Evolutionary conservation across 2,888 invertebrate genomes (phyloP), one percentile per base, ranked within the genome.

Genomic region (Heterodera filipjevi): DNA sequence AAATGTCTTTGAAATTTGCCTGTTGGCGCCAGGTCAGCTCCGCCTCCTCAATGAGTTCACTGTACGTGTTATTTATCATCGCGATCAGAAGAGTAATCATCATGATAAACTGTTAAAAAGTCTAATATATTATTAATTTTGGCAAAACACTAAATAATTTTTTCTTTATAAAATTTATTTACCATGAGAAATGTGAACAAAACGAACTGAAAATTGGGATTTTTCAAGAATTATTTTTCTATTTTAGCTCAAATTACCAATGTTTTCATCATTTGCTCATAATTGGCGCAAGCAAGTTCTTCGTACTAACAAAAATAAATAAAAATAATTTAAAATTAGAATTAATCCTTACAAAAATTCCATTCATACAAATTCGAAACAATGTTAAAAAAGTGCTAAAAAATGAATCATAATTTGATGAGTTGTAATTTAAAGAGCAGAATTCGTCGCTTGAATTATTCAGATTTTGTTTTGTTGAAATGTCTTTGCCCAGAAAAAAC

Each of bases 31-130:
- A 99, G 90, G 99, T 98, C 90, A 98, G 98, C 90, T 98, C 98
- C 53, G 97, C 97, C 89, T 96, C 95, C 89, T 95, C 95, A 85
- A 97, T 99, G 80, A 99, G 96, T 86, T 95, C 95, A 0, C 96
- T 95, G 90, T 99, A 99, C 0, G 99, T 99, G 90, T 98, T 98
- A 53, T 98, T 98, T 98, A 99, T 99, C 98, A 98, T 99, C 82
- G 99, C 99, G 84, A 99, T 99, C 90, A 99, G 92, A 93, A 83
- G 85, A 79, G 85, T 83, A 30, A 85, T 82, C 84, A 85, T 82
- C 84, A 82, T 82, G 53, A 84, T 81, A 1, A 98, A 59, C 59
- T 59, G n/a, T 98, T 93, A 77, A 98, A 95, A 96, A 16, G 6
- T 53, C 19, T 22, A 53, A 96, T 92, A 0, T 95, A 44, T 72